Evolutionary conservation across 2,888 invertebrate genomes (phyloP).

Genomic region (Drosophila picticornis): DNA sequence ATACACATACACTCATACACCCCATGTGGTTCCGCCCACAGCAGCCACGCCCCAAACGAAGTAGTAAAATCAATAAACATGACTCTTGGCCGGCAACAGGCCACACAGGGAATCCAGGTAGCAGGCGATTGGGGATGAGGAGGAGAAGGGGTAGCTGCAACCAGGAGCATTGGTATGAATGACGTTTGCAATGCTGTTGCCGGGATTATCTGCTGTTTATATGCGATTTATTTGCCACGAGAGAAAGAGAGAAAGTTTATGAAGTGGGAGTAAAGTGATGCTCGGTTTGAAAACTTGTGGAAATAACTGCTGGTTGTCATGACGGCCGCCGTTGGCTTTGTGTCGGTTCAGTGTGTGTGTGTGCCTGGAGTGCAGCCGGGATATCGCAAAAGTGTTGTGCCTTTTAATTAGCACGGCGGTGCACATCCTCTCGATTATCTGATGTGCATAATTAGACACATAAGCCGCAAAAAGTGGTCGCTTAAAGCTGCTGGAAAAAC

Average conservation of each 20-base stretch:
- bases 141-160: neutral
- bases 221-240: slow-evolving; percentile 70
- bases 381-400: slow-evolving; percentile 75
- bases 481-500: slow-evolving; percentile 54
- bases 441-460: slow-evolving; percentile 53
- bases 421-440: slow-evolving; percentile 51
- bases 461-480: slow-evolving; percentile 43
- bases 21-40: neutral
- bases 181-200: slow-evolving; percentile 63
- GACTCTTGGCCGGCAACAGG: slow-evolving; percentile 28
- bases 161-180: slow-evolving; percentile 48
- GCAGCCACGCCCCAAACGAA: slow-evolving; percentile 13
- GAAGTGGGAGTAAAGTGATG: neutral
- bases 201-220: slow-evolving; percentile 78
- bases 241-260: neutral
- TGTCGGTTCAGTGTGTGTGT: slow-evolving; percentile 22
- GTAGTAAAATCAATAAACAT: slow-evolving; percentile 51
- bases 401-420: slow-evolving; percentile 73
- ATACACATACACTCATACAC: neutral
- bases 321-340: slow-evolving; percentile 64
- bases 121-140: slow-evolving; percentile 15
- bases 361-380: slow-evolving; percentile 39
- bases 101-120: slow-evolving; percentile 5
- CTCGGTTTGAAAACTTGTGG: slow-evolving; percentile 5
- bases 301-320: slow-evolving; percentile 59